Base-by-base conservation (phyloP, 2,797 vertebrate species). In the Labeo calbasu region DNA sequence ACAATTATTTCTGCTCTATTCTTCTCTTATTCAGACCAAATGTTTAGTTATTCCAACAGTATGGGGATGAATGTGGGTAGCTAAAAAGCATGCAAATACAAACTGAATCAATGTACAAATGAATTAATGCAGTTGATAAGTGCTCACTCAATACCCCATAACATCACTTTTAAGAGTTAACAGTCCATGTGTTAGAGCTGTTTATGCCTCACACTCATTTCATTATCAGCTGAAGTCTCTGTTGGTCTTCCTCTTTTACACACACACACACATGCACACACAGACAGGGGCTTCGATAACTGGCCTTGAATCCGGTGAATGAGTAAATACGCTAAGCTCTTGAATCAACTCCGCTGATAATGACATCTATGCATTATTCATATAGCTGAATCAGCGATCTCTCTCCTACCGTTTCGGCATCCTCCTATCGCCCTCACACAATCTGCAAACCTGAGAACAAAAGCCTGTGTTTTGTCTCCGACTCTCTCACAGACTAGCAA, bases 321-420 rank as follows among this genome's bases (percentile, higher is more conserved):
- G 72, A 81, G 82, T 86, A 86, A 86, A 86, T 84, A 84, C 23
- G 21, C 70, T 75, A 68, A 81, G 85, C 59, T 84, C 65, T 84
- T 84, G 85, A 86, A 84, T 86, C 71, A 76, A 70, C 71, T 84
- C 72, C 71, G 48, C 82, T 77, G 86, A 84, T 84, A 84, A 81
- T 81, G 77, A 70, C 19, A 23, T 59, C 13, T n/a, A 84, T 86
- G 76, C 71, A 86, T 86, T 81, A 84, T 86, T 84, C 77, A 86
- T 81, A 59, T n/a, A 14, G 78, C 78, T 81, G 66, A 81, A 73
- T 75, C 71, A 68, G 69, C 75, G 4, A 36, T 55, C 36, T 17
- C 50, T 72, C 59, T 65, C 6, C 1, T 17, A 32, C 25, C 14
- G n/a, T 81, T 69, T 40, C 50, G 48, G 32, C 57, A 28, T 76